Evolutionary conservation across 2,113 vertebrate species (phyloP).

Genomic region (Puffinus mauretanicus): DNA sequence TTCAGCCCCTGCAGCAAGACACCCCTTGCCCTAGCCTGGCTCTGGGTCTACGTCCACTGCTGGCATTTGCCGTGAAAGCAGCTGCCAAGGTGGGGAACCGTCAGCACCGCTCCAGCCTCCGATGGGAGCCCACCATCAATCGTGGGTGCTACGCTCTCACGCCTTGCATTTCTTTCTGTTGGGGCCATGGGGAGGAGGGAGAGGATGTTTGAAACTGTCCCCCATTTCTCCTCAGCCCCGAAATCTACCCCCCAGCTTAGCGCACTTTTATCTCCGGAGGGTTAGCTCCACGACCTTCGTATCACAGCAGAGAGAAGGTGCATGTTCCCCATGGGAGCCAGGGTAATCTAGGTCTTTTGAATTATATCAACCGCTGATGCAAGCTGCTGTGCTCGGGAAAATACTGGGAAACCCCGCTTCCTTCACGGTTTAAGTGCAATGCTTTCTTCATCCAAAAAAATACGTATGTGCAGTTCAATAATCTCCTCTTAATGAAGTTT

Average conservation of each 20-base stretch:
- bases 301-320: not conserved
- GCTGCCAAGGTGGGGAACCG: not conserved
- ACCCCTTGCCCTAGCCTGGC: not conserved
- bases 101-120: not conserved
- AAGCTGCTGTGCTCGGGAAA: not conserved
- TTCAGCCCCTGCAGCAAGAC: not conserved
- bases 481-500: not conserved
- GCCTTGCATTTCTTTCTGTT: not conserved
- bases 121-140: not conserved
- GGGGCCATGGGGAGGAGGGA: not conserved
- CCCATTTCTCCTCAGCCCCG: not conserved
- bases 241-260: not conserved
- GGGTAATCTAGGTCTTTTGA: not conserved
- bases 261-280: not conserved
- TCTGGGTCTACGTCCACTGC: not conserved
- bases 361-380: not conserved
- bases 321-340: fast-evolving
- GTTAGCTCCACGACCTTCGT: not conserved
- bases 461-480: not conserved
- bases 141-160: fast-evolving
- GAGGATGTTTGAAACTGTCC: not conserved
- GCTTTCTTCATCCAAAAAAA: not conserved
- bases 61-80: not conserved
- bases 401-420: not conserved
- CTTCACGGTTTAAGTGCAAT: not conserved